Conservation (phyloP, 1,140 invertebrate species). For the Subanguina moxae region DNA sequence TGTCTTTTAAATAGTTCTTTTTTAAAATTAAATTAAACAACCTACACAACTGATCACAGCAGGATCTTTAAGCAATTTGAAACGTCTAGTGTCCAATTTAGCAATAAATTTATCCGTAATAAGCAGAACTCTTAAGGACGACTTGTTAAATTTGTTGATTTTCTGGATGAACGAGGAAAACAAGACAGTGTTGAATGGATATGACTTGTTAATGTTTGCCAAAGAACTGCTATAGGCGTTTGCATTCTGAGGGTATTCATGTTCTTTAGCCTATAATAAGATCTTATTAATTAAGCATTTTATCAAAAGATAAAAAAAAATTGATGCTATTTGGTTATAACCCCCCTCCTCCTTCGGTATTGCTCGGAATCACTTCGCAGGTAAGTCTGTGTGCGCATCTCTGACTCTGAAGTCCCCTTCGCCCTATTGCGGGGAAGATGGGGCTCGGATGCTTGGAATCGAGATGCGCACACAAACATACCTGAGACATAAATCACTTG, state of each 20-base stretch:
- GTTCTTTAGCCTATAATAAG: slow-evolving; percentile 65
- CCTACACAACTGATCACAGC: slow-evolving; percentile 74
- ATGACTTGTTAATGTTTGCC: slow-evolving; percentile 68
- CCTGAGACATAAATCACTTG: no score
- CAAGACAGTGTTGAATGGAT: slow-evolving; percentile 66
- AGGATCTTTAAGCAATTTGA: slow-evolving; percentile 79
- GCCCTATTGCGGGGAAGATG: no score
- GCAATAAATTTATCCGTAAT: slow-evolving; percentile 81
- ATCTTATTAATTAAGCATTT: neutral
- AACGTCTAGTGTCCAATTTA: slow-evolving; percentile 78
- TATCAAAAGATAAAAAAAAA: no score
- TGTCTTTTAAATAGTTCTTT: no score
- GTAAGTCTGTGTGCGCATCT: no score
- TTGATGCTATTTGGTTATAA: no score
- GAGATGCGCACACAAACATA: no score
- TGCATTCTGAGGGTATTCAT: slow-evolving; percentile 71
- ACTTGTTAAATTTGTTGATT: slow-evolving; percentile 76
- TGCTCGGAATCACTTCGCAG: no score
- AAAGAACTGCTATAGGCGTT: slow-evolving; percentile 70
- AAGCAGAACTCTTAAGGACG: slow-evolving; percentile 78
- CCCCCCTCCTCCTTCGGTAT: no score
- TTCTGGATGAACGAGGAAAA: slow-evolving; percentile 52
- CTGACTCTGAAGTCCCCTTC: no score
- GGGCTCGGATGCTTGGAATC: no score
- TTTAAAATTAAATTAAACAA: slow-evolving; percentile 6